phyloP scores from a whole-genome alignment of 2,113 vertebrate species.

The Eulacestoma nigropectus region DNA sequence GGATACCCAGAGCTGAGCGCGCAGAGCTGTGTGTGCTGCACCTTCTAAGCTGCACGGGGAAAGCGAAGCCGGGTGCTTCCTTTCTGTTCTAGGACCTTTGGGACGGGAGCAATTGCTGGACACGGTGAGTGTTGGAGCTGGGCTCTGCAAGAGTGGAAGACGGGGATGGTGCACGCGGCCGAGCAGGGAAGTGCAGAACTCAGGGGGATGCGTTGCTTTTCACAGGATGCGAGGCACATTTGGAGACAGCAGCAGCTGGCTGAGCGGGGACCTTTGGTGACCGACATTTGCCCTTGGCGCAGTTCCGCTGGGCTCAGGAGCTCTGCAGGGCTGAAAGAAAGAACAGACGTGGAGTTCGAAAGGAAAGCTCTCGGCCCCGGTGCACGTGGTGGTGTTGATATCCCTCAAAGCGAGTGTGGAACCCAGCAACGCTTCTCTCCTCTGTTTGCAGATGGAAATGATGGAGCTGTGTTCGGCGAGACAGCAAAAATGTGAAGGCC shows the following conservation, averaged over 20 bases:
- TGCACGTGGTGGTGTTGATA: background rate
- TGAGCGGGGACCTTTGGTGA: background rate
- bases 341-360: background rate
- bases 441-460: background rate
- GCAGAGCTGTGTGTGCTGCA: background rate
- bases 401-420: background rate
- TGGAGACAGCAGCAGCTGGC: background rate
- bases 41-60: background rate
- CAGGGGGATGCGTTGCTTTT: background rate
- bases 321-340: background rate
- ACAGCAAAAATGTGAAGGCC: background rate
- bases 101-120: background rate
- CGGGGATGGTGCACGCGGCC: background rate
- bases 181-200: background rate
- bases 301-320: background rate
- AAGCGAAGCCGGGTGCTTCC: background rate
- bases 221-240: background rate
- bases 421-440: background rate
- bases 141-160: background rate
- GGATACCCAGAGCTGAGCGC: background rate
- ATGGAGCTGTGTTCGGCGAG: background rate
- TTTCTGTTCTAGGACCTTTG: background rate
- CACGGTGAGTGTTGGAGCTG: background rate
- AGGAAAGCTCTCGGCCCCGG: background rate
- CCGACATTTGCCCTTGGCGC: background rate